Evolutionary conservation across 2,797 vertebrate species (phyloP), one percentile per base, ranked within the genome.

Genomic region (Cossypha caffra): DNA sequence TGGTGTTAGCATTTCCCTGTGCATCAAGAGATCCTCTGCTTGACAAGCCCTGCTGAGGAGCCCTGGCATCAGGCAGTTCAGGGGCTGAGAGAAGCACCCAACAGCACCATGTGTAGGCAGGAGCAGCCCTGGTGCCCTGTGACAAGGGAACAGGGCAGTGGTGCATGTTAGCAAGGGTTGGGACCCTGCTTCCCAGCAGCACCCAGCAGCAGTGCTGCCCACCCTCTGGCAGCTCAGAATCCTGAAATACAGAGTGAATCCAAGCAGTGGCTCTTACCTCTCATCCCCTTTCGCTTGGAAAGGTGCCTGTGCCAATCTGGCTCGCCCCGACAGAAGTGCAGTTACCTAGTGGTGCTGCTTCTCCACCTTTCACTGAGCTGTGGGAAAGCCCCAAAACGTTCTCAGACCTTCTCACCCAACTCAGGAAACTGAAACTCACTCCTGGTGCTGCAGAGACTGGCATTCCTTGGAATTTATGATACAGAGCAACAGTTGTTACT

Each of bases 141-240:
- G 64, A 17, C 62, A 26, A 9, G 51, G 71, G 29, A 23, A 2
- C 10, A 4, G 24, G 19, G 20, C 61, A 57, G 57, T 1, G 1
- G 10, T 24, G 61, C 6, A 1, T 1, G 5, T 69, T 83, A n/a
- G 21, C 6, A 0, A 25, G 61, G 71, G 43, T 2, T 6, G 1
- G 37, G 72, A 45, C 0, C 0, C 25, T 28, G 64, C 35, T 42
- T 68, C 17, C 25, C 45, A 61, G 61, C 73, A 76, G 54, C 63
- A 25, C 0, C 1, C 26, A 50, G 48, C 50, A 51, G 50, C 63
- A 15, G 55, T 3, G 28, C 18, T 43, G 9, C 40, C 11, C 55
- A 37, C 12, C 7, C 20, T 73, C 43, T 18, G 7, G 0, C 71
- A 62, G 66, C 33, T 84, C 37, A 28, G 42, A 83, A 80, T 47